phyloP scores from a whole-genome alignment of 2,113 vertebrate genomes.

The Chrysochloris asiatica region DNA sequence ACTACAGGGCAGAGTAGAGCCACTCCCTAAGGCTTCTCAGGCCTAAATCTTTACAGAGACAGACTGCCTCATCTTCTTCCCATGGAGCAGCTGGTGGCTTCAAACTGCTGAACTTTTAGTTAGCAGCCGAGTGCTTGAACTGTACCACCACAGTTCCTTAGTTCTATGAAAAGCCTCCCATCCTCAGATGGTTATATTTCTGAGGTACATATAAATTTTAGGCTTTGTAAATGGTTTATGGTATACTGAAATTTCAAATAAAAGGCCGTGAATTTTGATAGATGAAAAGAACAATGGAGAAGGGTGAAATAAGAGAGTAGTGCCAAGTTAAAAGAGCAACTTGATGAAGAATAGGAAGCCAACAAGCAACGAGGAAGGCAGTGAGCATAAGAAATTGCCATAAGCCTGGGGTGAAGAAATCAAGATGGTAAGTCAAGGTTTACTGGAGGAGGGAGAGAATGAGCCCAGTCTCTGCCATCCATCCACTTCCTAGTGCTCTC shows the following conservation, averaged over 20 bases:
- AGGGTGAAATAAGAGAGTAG: not conserved
- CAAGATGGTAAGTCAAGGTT: constrained; percentile 13
- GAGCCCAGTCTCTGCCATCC: not conserved
- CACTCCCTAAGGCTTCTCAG: too few species aligned
- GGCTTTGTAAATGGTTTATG: constrained; percentile 33
- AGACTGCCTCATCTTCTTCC: too few species aligned
- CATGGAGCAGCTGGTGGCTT: too few species aligned
- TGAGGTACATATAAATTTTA: constrained; percentile 19
- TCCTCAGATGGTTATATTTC: not conserved
- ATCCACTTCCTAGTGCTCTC: not conserved
- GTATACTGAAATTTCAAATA: not conserved
- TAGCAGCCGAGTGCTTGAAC: too few species aligned
- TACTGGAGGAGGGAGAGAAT: not conserved
- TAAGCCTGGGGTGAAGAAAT: not conserved
- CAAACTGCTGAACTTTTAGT: too few species aligned
- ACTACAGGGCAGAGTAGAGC: too few species aligned
- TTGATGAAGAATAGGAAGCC: constrained; percentile 29
- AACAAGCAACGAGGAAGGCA: not conserved
- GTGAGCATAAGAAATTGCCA: not conserved
- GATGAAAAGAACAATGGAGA: constrained; percentile 25
- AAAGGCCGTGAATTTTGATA: not conserved
- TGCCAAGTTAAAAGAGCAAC: not conserved
- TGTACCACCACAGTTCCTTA: too few species aligned
- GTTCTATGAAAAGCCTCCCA: not conserved
- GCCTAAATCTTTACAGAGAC: too few species aligned